These are phyloP conservation scores for Danio aesculapii DNA, from an alignment of 2,797 vertebrate species.

Conservation along the genomic window DNA sequence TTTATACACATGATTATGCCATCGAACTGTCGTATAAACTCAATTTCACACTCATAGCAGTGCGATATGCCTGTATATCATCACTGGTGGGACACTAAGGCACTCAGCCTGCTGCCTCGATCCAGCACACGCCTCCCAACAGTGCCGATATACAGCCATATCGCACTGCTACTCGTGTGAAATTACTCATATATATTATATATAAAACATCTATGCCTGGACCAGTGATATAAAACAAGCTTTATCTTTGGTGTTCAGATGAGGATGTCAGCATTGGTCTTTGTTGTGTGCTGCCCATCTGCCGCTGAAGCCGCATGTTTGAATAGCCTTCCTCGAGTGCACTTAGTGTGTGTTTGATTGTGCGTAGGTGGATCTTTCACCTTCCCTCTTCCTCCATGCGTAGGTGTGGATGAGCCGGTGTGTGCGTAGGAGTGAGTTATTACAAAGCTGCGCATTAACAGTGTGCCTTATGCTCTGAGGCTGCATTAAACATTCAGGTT, in stretches of 20 bases:
- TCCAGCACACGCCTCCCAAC: too few relatives aligned
- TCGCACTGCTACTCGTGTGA: too few relatives aligned
- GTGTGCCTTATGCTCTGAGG: slow-evolving; percentile 30
- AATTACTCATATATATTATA: too few relatives aligned
- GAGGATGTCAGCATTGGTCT: slow-evolving; percentile 1
- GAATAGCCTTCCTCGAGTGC: slow-evolving; percentile 8
- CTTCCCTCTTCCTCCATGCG: slow-evolving; percentile 24
- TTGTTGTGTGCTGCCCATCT: neutral
- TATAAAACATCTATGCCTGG: neutral
- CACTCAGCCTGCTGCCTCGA: too few relatives aligned
- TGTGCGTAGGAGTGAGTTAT: slow-evolving; percentile 41
- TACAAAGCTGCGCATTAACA: slow-evolving; percentile 14
- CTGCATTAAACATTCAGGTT: slow-evolving; percentile 42
- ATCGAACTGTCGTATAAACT: too few relatives aligned
- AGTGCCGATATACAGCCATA: too few relatives aligned
- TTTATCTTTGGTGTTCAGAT: slow-evolving; percentile 34
- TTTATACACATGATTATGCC: too few relatives aligned
- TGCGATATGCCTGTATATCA: too few relatives aligned
- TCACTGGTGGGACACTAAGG: too few relatives aligned
- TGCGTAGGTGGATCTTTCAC: slow-evolving; percentile 43
- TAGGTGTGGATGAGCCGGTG: slow-evolving; percentile 45
- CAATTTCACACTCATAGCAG: too few relatives aligned
- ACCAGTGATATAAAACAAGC: neutral
- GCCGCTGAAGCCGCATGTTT: slow-evolving; percentile 16
- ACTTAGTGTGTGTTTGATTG: neutral